Base-by-base conservation (phyloP, 2,113 vertebrate species). In the Onychostoma macrolepis region DNA sequence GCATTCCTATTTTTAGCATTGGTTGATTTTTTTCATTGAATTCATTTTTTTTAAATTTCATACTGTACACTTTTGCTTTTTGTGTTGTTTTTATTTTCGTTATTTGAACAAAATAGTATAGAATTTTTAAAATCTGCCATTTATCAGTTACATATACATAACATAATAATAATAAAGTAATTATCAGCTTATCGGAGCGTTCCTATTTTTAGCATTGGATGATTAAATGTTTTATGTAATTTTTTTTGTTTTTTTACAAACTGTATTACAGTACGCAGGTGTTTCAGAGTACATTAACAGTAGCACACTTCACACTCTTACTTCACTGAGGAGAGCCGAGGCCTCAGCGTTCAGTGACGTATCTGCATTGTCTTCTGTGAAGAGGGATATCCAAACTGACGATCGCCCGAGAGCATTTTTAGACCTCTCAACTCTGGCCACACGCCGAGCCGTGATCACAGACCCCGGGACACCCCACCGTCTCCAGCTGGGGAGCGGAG, bases 401-500 rank as follows among this genome's bases (percentile, higher is more conserved):
- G 87, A 79, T 86, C 76, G 83, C 90, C 90, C 85, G 1, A 67
- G 91, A 93, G 89, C 76, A 77, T 81, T 43, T 67, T 87, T 56
- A 48, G 58, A 61, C 77, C 24, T 81, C 80, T 82, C 17, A 65
- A 33, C 83, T 75, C 41, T 13, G 9, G 79, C 61, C 65, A 33
- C 88, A 80, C n/a, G 88, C 82, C 1, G 81, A 82, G 88, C 74
- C 80, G 71, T 58, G 69, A 87, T 88, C 89, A 92, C 89, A 75
- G 75, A 86, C 88, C 90, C 88, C 4, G 61, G 58, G 63, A 72
- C 85, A 69, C 43, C 65, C 71, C 83, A 61, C 77, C 48, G 56
- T 53, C 43, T 67, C 30, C 91, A 91, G 91, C 92, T 93, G 91
- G 88, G 91, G 88, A 85, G 87, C 88, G 90, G 91, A 91, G 92